Base-by-base conservation (phyloP, 2,113 vertebrate genomes). In the Muntiacus reevesi region DNA sequence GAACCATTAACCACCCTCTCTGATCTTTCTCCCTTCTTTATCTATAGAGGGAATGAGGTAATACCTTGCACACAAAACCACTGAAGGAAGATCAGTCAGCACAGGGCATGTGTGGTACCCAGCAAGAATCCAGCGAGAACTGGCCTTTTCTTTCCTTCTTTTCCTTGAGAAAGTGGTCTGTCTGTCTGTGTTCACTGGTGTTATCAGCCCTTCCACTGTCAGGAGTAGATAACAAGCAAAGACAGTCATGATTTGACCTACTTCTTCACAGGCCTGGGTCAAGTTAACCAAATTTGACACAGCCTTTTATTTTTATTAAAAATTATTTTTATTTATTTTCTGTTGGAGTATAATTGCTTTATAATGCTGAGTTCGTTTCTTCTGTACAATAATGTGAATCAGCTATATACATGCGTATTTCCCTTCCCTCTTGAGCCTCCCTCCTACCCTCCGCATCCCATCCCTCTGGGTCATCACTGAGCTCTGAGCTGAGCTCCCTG, bases 51-150 rank as follows among this genome's bases (percentile, higher is more conserved):
- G 27, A 54, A 33, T 33, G 27, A 4, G 14, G 52, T 2, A 27
- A 36, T 17, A 1, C 47, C 54, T 60, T 62, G 3, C 1, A 52
- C 79, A 40, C 1, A 2, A 47, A 79, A 13, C 50, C 7, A 33
- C 13, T 1, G 6, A 28, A 54, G 30, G 54, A 33, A 55, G 30
- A 57, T 27, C 25, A 7, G 57, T 45, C 28, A 45, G 43, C 84
- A 57, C 7, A 2, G 7, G 13, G 43, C 0, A 3, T 5, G 9
- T 17, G 36, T 7, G 40, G n/a, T 5, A 6, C 19, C 3, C 13
- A 36, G 23, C 27, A 25, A 60, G 81, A 10, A 28, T 28, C 11
- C 25, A 50, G 25, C 1, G 57, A 50, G 43, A n/a, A 17, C 5
- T 17, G 36, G 87, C 60, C 87, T 5, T 7, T 50, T 33, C 30